phyloP scores from a whole-genome alignment of 2,888 invertebrate species.

The Suillia variegata region DNA sequence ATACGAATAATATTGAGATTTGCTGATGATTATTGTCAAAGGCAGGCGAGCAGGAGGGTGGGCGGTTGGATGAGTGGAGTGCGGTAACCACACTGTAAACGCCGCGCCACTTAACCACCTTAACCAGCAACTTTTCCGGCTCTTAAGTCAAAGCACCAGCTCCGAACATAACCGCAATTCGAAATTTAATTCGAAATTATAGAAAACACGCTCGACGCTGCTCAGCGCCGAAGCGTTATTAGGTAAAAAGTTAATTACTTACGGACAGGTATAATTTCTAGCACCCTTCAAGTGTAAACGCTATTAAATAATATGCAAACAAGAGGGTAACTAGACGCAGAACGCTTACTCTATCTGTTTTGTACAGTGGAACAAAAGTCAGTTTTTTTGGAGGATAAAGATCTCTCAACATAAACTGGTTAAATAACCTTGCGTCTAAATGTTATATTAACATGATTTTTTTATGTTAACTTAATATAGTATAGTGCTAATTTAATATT shows the following conservation, averaged over 20 bases:
- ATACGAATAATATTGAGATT: neutral
- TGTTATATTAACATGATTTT: no score
- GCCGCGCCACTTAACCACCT: no score
- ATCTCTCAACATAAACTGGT: no score
- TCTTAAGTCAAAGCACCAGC: neutral
- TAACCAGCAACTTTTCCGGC: no score
- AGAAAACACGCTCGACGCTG: neutral
- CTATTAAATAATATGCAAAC: slow-evolving; percentile 52
- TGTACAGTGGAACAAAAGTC: no score
- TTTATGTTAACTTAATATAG: no score
- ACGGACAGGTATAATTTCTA: slow-evolving; percentile 51
- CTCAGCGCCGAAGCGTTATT: slow-evolving; percentile 1
- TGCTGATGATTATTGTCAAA: neutral
- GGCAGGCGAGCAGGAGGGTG: neutral
- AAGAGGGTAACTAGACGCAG: slow-evolving; percentile 34
- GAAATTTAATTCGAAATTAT: slow-evolving; percentile 32
- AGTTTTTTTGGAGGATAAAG: no score
- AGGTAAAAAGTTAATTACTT: slow-evolving; percentile 51
- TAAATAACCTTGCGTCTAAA: no score
- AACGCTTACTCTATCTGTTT: no score
- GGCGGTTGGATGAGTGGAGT: neutral
- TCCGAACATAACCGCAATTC: slow-evolving; percentile 23
- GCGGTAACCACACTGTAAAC: neutral
- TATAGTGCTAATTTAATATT: no score
- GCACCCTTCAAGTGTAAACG: slow-evolving; percentile 48